phyloP scores from a whole-genome alignment of 2,113 vertebrate species.

The Phrynosoma blainvillii region DNA sequence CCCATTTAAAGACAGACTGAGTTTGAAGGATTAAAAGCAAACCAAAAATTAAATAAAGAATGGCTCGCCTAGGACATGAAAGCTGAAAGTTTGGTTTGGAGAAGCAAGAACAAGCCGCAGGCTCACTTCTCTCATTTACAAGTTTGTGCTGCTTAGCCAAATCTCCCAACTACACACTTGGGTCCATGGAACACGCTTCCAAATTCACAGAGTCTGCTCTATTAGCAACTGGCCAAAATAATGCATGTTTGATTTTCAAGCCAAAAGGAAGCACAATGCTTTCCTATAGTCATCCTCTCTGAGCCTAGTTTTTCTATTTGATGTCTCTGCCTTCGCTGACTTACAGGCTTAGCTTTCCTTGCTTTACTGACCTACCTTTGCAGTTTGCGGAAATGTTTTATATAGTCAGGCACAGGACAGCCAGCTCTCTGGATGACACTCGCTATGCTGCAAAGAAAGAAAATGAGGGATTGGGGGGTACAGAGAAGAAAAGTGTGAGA shows the following conservation, averaged over 20 bases:
- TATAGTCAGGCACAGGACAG: conserved; percentile 95
- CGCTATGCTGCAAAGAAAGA: conserved; percentile 82
- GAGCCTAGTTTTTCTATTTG: too few relatives aligned
- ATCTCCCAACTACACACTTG: too few relatives aligned
- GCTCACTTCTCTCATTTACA: background rate
- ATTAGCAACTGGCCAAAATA: background rate
- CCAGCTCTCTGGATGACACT: conserved; percentile 93
- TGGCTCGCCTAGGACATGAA: background rate
- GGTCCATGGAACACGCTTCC: too few relatives aligned
- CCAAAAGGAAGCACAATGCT: background rate
- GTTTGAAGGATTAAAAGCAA: background rate
- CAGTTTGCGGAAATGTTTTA: conserved; percentile 89
- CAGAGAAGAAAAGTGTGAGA: background rate
- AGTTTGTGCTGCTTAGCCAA: too few relatives aligned
- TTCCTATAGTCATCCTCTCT: too few relatives aligned
- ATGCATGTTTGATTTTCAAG: too few relatives aligned
- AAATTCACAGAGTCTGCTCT: too few relatives aligned
- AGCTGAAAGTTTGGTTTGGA: too few relatives aligned
- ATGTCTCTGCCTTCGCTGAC: too few relatives aligned
- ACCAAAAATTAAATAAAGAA: background rate
- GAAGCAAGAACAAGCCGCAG: background rate
- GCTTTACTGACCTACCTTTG: conserved; percentile 78
- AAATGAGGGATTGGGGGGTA: background rate
- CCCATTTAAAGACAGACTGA: too few relatives aligned
- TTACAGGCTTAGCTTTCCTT: too few relatives aligned